These are phyloP conservation scores for Nannospalax galili DNA, from an alignment of 2,113 vertebrate species.

Conservation along the genomic window DNA sequence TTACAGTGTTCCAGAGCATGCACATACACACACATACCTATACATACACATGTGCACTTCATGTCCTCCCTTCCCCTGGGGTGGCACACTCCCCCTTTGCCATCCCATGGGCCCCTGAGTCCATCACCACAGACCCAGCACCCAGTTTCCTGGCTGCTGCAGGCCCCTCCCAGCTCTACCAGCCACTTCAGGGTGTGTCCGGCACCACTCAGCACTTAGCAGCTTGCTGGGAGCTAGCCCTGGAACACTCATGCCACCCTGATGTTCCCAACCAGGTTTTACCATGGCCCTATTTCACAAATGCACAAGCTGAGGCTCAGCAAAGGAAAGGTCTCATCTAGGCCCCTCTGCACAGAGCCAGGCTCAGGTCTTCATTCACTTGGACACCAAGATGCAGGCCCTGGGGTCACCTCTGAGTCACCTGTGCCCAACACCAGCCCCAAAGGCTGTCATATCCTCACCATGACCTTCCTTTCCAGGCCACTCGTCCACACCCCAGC, in stretches of 20 bases:
- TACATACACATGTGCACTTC: background rate
- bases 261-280: background rate
- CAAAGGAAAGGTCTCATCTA: background rate
- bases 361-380: background rate
- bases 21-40: background rate
- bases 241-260: background rate
- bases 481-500: no score
- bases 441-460: background rate
- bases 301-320: background rate
- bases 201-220: rapidly evolving
- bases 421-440: background rate
- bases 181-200: no score
- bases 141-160: background rate
- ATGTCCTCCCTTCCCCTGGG: no score
- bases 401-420: background rate
- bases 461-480: background rate
- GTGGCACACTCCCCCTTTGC: background rate
- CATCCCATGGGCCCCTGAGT: background rate
- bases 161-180: background rate
- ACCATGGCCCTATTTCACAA: background rate
- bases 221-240: background rate
- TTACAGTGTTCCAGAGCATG: background rate
- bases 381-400: background rate
- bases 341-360: background rate
- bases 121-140: background rate